A percentile compares a stretch with the other conserved stretches of the same genome.
Conservation (phyloP, 2,797 vertebrate genomes). For the Cichlasoma orientale region DNA sequence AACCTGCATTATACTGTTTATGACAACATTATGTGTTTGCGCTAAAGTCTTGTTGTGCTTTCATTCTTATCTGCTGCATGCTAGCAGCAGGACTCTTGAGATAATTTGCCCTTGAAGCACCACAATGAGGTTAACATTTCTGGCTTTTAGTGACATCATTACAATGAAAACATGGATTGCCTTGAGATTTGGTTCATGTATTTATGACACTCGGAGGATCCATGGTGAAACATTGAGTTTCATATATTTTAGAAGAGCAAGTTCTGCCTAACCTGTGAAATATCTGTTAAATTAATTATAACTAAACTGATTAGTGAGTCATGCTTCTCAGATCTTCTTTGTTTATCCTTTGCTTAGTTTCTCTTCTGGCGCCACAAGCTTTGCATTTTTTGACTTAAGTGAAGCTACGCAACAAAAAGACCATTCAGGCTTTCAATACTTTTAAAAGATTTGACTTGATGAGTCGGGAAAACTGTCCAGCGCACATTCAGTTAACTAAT, state of each 20-base stretch:
- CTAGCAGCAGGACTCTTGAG: not conserved
- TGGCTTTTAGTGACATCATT: not conserved
- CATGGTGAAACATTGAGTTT: not conserved
- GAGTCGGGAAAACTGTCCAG: too few species aligned
- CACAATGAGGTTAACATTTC: not conserved
- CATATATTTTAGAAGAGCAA: not conserved
- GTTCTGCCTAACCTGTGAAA: not conserved
- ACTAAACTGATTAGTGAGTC: not conserved
- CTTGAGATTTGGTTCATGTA: not conserved
- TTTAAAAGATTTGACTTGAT: too few species aligned
- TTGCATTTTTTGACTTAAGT: not conserved
- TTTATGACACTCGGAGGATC: not conserved
- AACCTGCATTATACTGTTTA: not conserved
- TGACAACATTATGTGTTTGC: not conserved
- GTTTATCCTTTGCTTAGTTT: not conserved
- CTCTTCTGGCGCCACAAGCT: fast-evolving
- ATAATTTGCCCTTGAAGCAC: not conserved
- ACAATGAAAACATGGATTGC: not conserved
- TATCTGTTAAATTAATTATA: not conserved
- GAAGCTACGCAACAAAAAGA: not conserved
- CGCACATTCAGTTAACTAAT: too few species aligned
- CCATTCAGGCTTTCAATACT: too few species aligned
- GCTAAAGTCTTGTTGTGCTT: not conserved
- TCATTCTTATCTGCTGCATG: not conserved
- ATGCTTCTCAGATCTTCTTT: too few species aligned